Evolutionary conservation across 2,797 vertebrate genomes (phyloP).

Genomic region (Chiroxiphia lanceolata): DNA sequence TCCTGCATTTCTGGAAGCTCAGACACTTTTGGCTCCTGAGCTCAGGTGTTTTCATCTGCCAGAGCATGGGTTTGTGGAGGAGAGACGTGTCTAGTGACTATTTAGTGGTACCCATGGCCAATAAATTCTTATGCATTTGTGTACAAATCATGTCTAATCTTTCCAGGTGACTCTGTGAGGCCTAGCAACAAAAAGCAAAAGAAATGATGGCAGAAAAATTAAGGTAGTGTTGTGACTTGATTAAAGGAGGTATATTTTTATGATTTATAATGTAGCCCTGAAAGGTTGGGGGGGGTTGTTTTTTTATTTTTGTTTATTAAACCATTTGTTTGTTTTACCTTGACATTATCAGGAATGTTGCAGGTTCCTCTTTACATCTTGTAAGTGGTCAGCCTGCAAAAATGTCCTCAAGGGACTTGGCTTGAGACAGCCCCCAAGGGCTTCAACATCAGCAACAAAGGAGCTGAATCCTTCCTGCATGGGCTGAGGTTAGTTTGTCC

Average conservation of each 20-base stretch:
- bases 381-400: not conserved
- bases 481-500: not conserved
- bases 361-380: not conserved
- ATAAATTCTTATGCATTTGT: not conserved
- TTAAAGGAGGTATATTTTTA: not conserved
- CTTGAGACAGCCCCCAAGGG: not conserved
- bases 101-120: not conserved
- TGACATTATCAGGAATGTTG: not conserved
- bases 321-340: not conserved
- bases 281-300: not conserved
- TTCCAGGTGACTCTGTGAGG: not conserved
- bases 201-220: not conserved
- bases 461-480: not conserved
- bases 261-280: not conserved
- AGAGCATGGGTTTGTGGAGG: not conserved
- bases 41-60: not conserved
- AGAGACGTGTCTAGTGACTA: not conserved
- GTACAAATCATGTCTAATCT: not conserved
- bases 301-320: not conserved
- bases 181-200: not conserved
- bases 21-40: not conserved
- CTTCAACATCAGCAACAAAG: not conserved
- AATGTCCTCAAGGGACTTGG: not conserved
- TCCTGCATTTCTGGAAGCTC: not conserved
- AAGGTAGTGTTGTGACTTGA: not conserved